These are phyloP conservation scores for Steatocranus sp. DNA, from an alignment of 2,797 vertebrate genomes.

Conservation along the genomic window DNA sequence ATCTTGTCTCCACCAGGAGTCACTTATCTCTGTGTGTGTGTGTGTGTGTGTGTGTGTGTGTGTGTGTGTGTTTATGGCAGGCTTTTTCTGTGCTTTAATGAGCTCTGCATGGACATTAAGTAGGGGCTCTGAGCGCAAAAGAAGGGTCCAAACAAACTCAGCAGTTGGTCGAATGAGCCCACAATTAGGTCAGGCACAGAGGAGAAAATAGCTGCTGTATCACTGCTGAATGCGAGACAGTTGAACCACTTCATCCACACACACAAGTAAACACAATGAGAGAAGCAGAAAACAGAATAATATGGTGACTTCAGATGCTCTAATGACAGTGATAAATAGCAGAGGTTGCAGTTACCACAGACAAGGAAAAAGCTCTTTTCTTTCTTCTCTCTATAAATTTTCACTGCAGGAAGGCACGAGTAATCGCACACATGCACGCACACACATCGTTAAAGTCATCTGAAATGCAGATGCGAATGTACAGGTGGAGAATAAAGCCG, in stretches of 20 bases:
- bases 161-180: conserved; percentile 32
- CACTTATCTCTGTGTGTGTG: not conserved
- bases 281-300: conserved; percentile 17
- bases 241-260: conserved; percentile 2
- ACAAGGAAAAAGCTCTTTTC: conserved; percentile 3
- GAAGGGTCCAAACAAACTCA: conserved; percentile 32
- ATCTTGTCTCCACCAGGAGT: not conserved
- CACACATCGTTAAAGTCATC: not conserved
- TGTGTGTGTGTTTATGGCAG: not conserved
- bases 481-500: not conserved
- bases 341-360: conserved; percentile 4
- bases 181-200: conserved; percentile 42
- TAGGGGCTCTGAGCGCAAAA: not conserved
- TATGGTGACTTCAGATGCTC: conserved; percentile 5
- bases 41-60: not conserved
- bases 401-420: not conserved
- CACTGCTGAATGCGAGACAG: conserved; percentile 4
- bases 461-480: not conserved
- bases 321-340: conserved; percentile 36
- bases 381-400: conserved; percentile 14
- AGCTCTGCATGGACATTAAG: conserved; percentile 21
- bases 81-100: conserved; percentile 20
- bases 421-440: not conserved
- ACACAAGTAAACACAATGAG: not conserved
- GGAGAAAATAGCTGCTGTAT: conserved; percentile 34